phyloP scores from a whole-genome alignment of 2,797 vertebrate genomes.

The Pogoniulus pusillus region DNA sequence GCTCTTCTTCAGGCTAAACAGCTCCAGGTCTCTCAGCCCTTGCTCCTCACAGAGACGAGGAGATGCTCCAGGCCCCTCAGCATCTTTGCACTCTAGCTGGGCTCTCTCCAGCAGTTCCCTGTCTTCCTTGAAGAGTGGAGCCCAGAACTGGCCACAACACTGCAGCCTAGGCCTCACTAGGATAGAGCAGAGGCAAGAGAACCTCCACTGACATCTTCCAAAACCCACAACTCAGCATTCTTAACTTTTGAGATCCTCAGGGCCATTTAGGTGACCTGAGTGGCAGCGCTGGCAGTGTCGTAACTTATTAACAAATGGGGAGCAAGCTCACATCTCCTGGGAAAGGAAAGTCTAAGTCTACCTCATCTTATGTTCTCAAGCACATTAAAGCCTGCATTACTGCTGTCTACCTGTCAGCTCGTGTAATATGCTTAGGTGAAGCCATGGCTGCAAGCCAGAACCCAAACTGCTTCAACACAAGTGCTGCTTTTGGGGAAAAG shows the following conservation, averaged over 20 bases:
- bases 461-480: not conserved
- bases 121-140: no score
- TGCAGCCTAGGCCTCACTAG: no score
- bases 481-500: constrained; percentile 39
- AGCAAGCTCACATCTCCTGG: constrained; percentile 22
- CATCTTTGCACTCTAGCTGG: no score
- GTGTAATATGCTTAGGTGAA: constrained; percentile 37
- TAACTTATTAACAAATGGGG: constrained; percentile 56
- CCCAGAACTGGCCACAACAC: no score
- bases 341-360: constrained; percentile 2
- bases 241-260: not conserved
- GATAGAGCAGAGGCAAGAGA: no score
- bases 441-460: constrained; percentile 40
- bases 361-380: constrained; percentile 13
- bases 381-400: constrained; percentile 48
- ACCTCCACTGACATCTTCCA: not conserved
- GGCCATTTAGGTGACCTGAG: not conserved
- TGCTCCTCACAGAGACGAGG: no score
- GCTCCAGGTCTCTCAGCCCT: no score
- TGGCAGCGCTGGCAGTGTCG: not conserved
- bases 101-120: no score
- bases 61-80: no score
- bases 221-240: not conserved
- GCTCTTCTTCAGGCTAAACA: no score
- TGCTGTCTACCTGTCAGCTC: constrained; percentile 56